Conservation (phyloP, 2,888 invertebrate species). For the Lasioglossum lativentre region DNA sequence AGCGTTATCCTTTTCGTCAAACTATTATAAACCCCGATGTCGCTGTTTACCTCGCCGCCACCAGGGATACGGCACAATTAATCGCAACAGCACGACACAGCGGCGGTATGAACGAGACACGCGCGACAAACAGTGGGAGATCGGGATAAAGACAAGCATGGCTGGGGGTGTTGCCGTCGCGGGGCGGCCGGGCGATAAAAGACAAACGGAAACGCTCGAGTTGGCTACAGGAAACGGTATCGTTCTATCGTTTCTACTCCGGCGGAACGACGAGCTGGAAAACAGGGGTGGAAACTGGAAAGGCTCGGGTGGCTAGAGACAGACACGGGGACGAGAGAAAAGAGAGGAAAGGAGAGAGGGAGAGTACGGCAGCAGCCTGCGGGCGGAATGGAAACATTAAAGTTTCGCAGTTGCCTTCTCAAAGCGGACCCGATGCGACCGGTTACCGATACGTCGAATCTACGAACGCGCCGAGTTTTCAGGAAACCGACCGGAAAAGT, state of each 20-base stretch:
- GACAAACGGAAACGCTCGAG: slow-evolving; percentile 17
- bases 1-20: background rate
- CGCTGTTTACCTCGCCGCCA: background rate
- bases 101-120: background rate
- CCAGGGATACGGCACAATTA: background rate
- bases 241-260: slow-evolving; percentile 57
- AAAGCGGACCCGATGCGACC: slow-evolving; percentile 30
- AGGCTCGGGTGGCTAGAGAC: slow-evolving; percentile 18
- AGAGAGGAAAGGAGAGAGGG: slow-evolving; percentile 13
- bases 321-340: background rate
- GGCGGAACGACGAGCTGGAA: slow-evolving; percentile 52
- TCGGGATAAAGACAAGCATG: slow-evolving; percentile 2
- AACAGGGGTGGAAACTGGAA: slow-evolving; percentile 36
- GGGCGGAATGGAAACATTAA: slow-evolving; percentile 57
- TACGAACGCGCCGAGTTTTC: background rate
- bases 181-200: slow-evolving; percentile 8
- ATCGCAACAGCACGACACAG: background rate
- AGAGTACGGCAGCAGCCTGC: slow-evolving; percentile 1
- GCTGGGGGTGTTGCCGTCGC: background rate
- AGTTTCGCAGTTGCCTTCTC: slow-evolving; percentile 49
- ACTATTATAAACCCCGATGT: background rate
- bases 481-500: background rate
- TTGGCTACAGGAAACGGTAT: slow-evolving; percentile 33
- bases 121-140: background rate
- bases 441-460: slow-evolving; percentile 53